Conservation (phyloP, 2,113 vertebrate genomes). For the Sinocyclocheilus rhinocerous region DNA sequence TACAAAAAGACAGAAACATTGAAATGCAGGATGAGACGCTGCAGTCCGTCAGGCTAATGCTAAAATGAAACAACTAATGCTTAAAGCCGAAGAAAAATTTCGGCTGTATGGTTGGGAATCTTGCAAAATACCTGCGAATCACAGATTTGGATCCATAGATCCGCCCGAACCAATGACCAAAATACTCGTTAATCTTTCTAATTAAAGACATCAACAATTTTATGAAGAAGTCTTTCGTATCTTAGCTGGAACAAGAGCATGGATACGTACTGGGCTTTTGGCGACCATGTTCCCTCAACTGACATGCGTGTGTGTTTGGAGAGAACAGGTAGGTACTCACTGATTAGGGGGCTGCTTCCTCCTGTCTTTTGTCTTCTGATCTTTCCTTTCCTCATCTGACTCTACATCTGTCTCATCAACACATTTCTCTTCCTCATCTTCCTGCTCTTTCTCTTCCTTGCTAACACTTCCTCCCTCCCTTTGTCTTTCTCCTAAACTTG, state of each 20-base stretch:
- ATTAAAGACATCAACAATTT: not conserved
- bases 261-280: not conserved
- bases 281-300: not conserved
- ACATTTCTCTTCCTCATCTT: conserved; percentile 66
- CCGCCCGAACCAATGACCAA: not conserved
- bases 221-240: not conserved
- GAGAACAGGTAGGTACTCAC: conserved; percentile 73
- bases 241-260: not conserved
- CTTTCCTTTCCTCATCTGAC: conserved; percentile 73
- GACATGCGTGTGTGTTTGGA: conserved; percentile 8
- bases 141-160: not conserved
- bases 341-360: conserved; percentile 72
- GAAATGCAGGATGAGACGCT: not conserved
- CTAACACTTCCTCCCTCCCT: conserved; percentile 57
- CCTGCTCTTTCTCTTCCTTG: conserved; percentile 53
- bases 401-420: conserved; percentile 79
- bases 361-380: conserved; percentile 63
- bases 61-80: conserved; percentile 1
- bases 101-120: conserved; percentile 12
- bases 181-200: not conserved
- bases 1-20: not conserved
- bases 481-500: conserved; percentile 50
- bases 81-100: not conserved
- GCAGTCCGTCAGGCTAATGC: conserved; percentile 9
- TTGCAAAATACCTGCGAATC: not conserved